These are phyloP conservation scores for Actinostola sp. DNA, from an alignment of 92 coral and sea anemone species.

Conservation along the genomic window DNA sequence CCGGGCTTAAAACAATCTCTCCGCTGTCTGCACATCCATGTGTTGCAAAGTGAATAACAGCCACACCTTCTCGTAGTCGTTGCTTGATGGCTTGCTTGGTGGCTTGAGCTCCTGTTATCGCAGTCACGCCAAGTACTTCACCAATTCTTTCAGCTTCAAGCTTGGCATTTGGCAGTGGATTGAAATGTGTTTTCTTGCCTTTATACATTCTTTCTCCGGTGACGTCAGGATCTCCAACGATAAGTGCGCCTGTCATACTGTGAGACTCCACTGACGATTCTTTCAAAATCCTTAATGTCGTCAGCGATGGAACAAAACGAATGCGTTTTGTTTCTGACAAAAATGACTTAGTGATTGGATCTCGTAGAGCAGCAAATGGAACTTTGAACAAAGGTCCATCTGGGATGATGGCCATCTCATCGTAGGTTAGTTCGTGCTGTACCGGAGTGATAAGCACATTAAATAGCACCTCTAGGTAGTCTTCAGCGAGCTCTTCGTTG, in stretches of 20 bases:
- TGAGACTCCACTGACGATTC: constrained; percentile 37
- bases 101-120: constrained; percentile 27
- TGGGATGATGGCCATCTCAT: constrained; percentile 36
- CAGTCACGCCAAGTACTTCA: constrained; percentile 14
- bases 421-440: constrained; percentile 6
- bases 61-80: constrained; percentile 5
- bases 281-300: constrained; percentile 28
- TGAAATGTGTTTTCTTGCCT: not conserved
- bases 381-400: constrained; percentile 31
- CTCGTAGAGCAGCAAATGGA: constrained; percentile 45
- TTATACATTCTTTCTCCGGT: constrained; percentile 9
- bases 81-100: constrained; percentile 28
- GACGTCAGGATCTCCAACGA: constrained; percentile 54
- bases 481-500: not conserved
- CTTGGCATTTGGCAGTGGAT: constrained; percentile 20
- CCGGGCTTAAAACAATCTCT: constrained; percentile 17
- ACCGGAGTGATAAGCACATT: constrained; percentile 11
- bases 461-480: constrained; percentile 15
- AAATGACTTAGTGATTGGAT: constrained; percentile 18
- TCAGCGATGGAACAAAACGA: constrained; percentile 46
- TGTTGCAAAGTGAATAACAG: constrained; percentile 19
- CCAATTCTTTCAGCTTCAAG: constrained; percentile 20
- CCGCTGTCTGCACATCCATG: constrained; percentile 23
- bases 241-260: constrained; percentile 37
- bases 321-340: constrained; percentile 34